phyloP scores from a whole-genome alignment of 2,888 invertebrate species.

The Cenopis cana region DNA sequence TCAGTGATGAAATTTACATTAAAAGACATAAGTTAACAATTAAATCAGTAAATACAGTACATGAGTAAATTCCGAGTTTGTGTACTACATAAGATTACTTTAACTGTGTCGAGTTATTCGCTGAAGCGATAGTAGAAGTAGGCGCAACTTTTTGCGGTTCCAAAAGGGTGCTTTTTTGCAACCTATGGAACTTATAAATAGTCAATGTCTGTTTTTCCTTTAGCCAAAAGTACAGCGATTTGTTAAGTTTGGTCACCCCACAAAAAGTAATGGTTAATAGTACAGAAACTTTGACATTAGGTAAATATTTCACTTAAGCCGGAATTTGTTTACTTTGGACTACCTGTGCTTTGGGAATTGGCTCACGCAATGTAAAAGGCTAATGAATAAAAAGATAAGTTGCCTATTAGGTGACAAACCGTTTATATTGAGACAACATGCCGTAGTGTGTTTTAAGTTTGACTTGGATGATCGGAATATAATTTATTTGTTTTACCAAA shows the following conservation, averaged over 20 bases:
- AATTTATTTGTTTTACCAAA: no score
- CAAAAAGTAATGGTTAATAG: slow-evolving; percentile 20
- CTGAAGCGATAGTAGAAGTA: slow-evolving; percentile 45
- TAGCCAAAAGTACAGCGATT: slow-evolving; percentile 30
- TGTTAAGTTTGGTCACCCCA: slow-evolving; percentile 32
- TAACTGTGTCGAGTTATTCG: slow-evolving; percentile 45
- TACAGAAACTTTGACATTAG: slow-evolving; percentile 27
- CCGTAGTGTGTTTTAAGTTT: no score
- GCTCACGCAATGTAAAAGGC: neutral
- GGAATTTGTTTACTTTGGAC: slow-evolving; percentile 3
- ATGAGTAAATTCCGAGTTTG: no score
- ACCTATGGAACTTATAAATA: slow-evolving; percentile 31
- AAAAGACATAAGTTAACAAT: no score
- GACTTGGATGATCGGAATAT: no score
- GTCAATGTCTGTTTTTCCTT: slow-evolving; percentile 14
- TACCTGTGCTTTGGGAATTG: neutral
- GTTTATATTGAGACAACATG: no score
- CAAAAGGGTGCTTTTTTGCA: slow-evolving; percentile 36
- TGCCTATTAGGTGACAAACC: no score
- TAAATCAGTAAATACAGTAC: no score
- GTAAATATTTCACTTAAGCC: slow-evolving; percentile 25
- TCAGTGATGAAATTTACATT: no score
- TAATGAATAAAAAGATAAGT: neutral
- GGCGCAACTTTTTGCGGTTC: slow-evolving; percentile 40
- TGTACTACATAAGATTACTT: no score